Conservation (phyloP, 2,888 invertebrate genomes). For the Lampropteryx suffumata region DNA sequence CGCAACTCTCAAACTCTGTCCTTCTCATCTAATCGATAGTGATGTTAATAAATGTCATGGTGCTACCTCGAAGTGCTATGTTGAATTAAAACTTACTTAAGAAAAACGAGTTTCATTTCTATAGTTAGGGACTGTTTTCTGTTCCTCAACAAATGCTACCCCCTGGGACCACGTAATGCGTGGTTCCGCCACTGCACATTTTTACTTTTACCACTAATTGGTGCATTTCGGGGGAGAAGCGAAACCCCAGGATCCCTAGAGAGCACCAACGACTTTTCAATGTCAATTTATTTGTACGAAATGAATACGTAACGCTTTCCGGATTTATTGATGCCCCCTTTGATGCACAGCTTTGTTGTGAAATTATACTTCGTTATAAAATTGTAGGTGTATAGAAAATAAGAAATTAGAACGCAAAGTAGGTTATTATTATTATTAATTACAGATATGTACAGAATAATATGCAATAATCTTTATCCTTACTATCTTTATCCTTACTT, state of each 20-base stretch:
- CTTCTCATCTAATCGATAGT: no score
- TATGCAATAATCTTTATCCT: no score
- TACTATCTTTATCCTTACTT: no score
- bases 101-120: conserved; percentile 13
- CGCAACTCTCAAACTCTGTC: conserved; percentile 8
- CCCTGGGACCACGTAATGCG: conserved; percentile 58
- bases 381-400: not conserved
- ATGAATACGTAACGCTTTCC: conserved; percentile 45
- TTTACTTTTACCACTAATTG: conserved; percentile 81
- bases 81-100: no score
- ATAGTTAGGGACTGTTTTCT: not conserved
- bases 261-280: conserved; percentile 65
- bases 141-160: conserved; percentile 50
- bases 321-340: conserved; percentile 33
- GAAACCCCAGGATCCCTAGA: conserved; percentile 64
- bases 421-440: no score
- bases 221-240: conserved; percentile 69
- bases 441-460: no score
- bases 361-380: not conserved
- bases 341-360: conserved; percentile 19
- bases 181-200: conserved; percentile 78
- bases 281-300: conserved; percentile 70
- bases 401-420: not conserved
- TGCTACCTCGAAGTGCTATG: no score
- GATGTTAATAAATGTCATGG: no score